A percentile compares a stretch with the other conserved stretches of the same genome.
Evolutionary conservation across 2,113 vertebrate species (phyloP).

Genomic region (Bagarius yarrelli): DNA sequence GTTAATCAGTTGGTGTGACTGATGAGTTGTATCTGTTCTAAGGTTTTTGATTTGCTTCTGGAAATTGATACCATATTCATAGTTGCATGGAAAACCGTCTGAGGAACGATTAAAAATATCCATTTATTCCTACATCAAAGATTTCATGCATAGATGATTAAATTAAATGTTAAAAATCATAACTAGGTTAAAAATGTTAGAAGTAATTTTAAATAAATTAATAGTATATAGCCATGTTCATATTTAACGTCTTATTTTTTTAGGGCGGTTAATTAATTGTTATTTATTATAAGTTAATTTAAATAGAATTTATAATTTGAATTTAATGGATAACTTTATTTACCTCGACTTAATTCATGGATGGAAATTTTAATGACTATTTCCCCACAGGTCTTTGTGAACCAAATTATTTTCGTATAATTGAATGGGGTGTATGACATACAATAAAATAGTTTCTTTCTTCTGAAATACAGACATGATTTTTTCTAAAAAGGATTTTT

Average conservation of each 20-base stretch:
- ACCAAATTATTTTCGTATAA: not conserved
- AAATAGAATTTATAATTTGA: not conserved
- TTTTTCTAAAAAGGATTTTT: not conserved
- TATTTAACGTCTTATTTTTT: not conserved
- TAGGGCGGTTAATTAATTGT: not conserved
- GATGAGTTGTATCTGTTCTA: not conserved
- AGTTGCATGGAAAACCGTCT: not conserved
- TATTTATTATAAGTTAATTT: not conserved
- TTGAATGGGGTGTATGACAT: not conserved
- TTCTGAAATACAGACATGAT: not conserved
- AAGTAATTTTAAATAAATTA: no score
- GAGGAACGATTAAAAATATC: not conserved
- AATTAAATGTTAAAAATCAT: no score
- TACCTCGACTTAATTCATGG: not conserved
- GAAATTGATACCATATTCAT: not conserved
- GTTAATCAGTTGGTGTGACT: slow-evolving; percentile 14
- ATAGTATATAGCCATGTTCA: not conserved
- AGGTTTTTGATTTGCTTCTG: not conserved
- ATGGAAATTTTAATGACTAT: not conserved
- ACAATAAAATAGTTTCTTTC: not conserved
- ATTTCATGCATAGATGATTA: not conserved
- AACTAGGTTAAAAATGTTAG: not conserved
- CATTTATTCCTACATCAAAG: not conserved
- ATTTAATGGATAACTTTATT: not conserved
- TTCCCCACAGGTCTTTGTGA: not conserved